Base-by-base conservation (phyloP, 2,888 invertebrate species). In the Troilus luridus region DNA sequence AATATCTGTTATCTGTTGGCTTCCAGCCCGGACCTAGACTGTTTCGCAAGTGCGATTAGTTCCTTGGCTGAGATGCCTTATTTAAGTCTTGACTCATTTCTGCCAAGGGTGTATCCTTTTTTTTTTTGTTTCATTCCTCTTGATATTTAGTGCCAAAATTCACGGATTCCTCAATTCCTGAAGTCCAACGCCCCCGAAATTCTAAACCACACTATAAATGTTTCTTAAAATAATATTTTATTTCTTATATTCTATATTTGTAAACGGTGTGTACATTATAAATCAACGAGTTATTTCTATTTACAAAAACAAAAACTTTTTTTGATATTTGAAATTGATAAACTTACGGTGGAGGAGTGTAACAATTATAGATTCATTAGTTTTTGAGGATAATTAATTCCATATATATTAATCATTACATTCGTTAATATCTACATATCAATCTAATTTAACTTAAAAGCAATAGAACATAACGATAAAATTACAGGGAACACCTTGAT, bases 51-150 rank as follows among this genome's bases (percentile, higher is more conserved):
- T 19, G 56, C 85, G 56, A 85, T 85, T 85, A 85, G n/a, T 85
- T 85, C 56, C 21, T 85, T 85, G 85, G 56, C 56, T 21, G 56
- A 21, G 21, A 58, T 6, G 21, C 56, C 85, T 56, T 85, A 85
- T 85, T 85, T 56, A 85, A n/a, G 56, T 56, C n/a, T 85, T 85
- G 85, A 85, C 85, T 85, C 85, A 85, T 85, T 85, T 85, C 54
- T 14, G 54, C 85, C 56, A 58, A 58, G 85, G 56, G 9, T 2
- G 11, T 85, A 85, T 85, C 19, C 9, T n/a, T 67, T 58, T 54
- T 21, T 85, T 56, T 85, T 58, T 85, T 85, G 19, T 21, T 5
- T 21, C 21, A 85, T 85, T 85, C 85, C n/a, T 56, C 56, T 85
- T 56, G 85, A 85, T 56, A 85, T 85, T 85, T n/a, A 56, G 21